Evolutionary conservation across 2,888 invertebrate genomes (phyloP), one percentile per base, ranked within the genome.

Genomic region (Arge pagana): DNA sequence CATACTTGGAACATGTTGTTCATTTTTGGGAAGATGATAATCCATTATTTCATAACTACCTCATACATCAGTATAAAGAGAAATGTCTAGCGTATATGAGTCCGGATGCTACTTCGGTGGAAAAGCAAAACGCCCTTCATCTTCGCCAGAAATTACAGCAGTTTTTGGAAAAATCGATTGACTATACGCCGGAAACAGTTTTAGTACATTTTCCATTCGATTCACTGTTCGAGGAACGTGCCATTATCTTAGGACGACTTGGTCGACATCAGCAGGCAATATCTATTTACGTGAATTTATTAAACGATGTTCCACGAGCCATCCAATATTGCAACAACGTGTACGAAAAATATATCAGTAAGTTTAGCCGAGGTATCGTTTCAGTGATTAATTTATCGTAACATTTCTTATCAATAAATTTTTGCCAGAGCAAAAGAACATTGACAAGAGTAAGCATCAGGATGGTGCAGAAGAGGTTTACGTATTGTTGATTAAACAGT

Each of bases 1-100:
- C 93, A 0, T 99, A 98, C 74, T 78, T 98, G 69, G 97, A 98
- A 72, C 96, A 99, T 72, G 86, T 98, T 0, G 91, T 99, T 21
- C 84, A 89, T 57, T 84, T 85, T 2, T 97, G 97, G 95, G 84
- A 87, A 56, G 98, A 99, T 61, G 83, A 82, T 0, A 90, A 88
- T 69, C 82, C 91, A 0, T 72, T 89, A 40, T 92, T 96, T 66
- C 98, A 99, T 76, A 96, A 98, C 71, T 88, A 90, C 2, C 79
- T 99, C 42, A 86, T 96, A 3, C 90, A 90, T 68, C 90, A 93
- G 73, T 96, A 97, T 67, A 85, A 90, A 57, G 92, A 93, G 62
- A 88, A 88, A 64, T 76, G 67, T 68, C 48, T 74, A 39, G 59
- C 67, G 6, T 62, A 70, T 50, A 61, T 70, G 68, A 63, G 65